phyloP scores from a whole-genome alignment of 1,140 invertebrate genomes.

The Galleria mellonella region DNA sequence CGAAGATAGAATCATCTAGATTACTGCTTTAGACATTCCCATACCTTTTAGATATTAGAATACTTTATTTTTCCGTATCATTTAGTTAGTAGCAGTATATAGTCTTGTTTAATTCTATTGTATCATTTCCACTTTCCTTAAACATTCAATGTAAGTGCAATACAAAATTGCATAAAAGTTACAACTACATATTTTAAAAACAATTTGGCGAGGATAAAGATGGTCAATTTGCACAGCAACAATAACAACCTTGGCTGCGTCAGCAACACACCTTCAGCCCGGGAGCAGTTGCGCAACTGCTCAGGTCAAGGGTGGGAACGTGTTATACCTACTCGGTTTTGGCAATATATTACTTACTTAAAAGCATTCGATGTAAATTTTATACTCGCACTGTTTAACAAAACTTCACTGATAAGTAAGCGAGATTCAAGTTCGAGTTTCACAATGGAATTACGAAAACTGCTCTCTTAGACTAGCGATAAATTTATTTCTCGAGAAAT shows the following conservation, averaged over 20 bases:
- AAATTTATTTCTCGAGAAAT: too few species aligned
- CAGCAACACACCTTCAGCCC: constrained; percentile 29
- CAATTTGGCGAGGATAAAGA: constrained; percentile 48
- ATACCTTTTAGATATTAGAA: too few species aligned
- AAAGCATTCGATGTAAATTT: constrained; percentile 36
- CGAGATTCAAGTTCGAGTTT: neutral
- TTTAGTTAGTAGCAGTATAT: too few species aligned
- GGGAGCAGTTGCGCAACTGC: constrained; percentile 42
- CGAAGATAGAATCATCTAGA: too few species aligned
- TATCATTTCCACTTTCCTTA: too few species aligned
- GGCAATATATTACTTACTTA: constrained; percentile 35
- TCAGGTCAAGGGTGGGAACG: constrained; percentile 56
- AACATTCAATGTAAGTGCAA: constrained; percentile 15
- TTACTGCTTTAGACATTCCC: too few species aligned
- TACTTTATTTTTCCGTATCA: too few species aligned
- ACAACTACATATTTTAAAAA: too few species aligned
- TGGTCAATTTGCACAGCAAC: constrained; percentile 22
- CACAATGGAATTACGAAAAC: too few species aligned
- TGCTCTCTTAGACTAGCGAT: too few species aligned
- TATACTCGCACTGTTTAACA: constrained; percentile 19
- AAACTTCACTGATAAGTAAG: neutral
- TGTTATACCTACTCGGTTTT: constrained; percentile 46
- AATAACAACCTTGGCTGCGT: constrained; percentile 31
- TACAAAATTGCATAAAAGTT: constrained; percentile 14
- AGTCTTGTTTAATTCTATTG: too few species aligned